Base-by-base conservation (phyloP, 2,797 vertebrate genomes). In the Gorsachius magnificus region DNA sequence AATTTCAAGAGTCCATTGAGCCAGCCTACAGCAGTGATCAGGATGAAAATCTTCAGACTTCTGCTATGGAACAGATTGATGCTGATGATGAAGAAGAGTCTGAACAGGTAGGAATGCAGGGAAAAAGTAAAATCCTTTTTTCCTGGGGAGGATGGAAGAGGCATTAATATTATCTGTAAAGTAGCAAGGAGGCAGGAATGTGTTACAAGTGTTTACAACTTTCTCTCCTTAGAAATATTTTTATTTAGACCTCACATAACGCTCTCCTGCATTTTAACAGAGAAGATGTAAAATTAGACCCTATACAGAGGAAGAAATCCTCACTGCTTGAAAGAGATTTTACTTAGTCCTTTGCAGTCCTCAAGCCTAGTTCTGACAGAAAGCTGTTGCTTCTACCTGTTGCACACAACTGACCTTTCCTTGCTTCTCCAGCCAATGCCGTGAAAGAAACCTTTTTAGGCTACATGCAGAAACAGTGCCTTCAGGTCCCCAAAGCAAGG, bases 21-120 rank as follows among this genome's bases (percentile, higher is more conserved):
- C 98, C 97, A 9, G 96, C 98, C 15, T 98, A 98, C 80, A 98
- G 97, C 79, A 98, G 97, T 1, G 98, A 99, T 95, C 98, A 98
- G 83, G 98, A 99, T 1, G 98, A 98, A 95, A 90, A 98, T 90
- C 98, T 99, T 46, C 98, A 97, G 48, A 79, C 93, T 51, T 97
- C 98, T 58, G 97, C 98, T 91, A 91, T 89, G 0, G 98, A 99
- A 91, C 98, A 98, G 84, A 98, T 97, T 76, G 99, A 99, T 91
- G 98, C 98, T 54, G 98, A 99, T 83, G 98, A 99, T 93, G 99
- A 99, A 91, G 98, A 99, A 76, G 98, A 99, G 36, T 98, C 97
- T 79, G 98, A 98, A 90, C 97, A 98, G 98, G 99, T 99, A 90
- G 96, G 97, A 63, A 91, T 80, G 8, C 24, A 1, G 3, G 7